Conservation (phyloP, 2,113 vertebrate species). For the Zosterops japonicus region DNA sequence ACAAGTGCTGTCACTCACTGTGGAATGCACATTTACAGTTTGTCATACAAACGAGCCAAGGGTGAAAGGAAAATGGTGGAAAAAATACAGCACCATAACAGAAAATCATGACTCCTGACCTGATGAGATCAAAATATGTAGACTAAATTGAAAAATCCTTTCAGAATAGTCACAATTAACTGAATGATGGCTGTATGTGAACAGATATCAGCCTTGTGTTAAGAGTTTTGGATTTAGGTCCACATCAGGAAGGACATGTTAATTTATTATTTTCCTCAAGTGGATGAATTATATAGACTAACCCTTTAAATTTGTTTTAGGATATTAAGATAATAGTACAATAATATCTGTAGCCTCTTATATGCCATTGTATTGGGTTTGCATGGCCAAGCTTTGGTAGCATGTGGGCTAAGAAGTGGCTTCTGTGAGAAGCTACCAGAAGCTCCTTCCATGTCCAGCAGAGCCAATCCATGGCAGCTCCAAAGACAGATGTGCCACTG, state of each 20-base stretch:
- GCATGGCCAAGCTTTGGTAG: neutral
- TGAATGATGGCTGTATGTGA: neutral
- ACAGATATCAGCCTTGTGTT: neutral
- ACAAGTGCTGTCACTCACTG: neutral
- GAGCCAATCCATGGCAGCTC: neutral
- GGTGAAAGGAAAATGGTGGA: neutral
- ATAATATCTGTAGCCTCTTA: neutral
- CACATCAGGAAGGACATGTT: neutral
- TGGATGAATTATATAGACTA: neutral
- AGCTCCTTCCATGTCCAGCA: neutral
- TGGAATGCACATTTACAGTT: neutral
- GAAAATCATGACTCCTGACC: neutral
- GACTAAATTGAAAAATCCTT: neutral
- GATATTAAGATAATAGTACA: neutral
- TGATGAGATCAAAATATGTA: neutral
- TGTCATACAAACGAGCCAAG: neutral
- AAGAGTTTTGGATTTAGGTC: neutral
- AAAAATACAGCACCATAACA: neutral
- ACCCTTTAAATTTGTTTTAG: neutral
- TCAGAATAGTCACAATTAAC: neutral
- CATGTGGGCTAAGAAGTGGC: neutral
- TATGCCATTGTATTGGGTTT: neutral
- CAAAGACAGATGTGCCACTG: neutral
- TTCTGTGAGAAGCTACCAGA: neutral
- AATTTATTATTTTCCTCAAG: neutral